Evolutionary conservation across 2,113 vertebrate species (phyloP), one percentile per base, ranked within the genome.

Genomic region (Chaetops frenatus): DNA sequence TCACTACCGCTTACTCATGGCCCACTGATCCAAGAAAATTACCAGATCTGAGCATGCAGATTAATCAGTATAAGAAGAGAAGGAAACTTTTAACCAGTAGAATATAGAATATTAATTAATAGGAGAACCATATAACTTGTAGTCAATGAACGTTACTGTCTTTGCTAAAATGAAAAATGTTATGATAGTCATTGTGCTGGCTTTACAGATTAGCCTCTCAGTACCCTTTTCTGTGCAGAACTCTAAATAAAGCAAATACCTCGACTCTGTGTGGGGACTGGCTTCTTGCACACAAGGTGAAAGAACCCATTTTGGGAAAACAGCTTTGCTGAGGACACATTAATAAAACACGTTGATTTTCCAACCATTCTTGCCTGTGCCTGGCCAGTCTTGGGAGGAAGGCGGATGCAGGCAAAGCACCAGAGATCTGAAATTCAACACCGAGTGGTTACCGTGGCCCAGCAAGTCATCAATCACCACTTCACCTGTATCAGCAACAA

Each of bases 131-230:
- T 28, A 20, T 11, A 57, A 33, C 40, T 35, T 50, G 42, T 13
- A 65, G 31, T 27, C 29, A 57, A 28, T 65, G 21, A 72, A 36
- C 18, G 16, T 20, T 44, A 33, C 22, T 36, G 27, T 6, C 6
- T 57, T 44, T 36, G 9, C 12, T 56, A 72, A 36, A 72, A 35
- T 15, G 19, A 19, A 50, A 33, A 36, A 23, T 23, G 17, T 15
- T 36, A 33, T 28, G 44, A 38, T 11, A 33, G 18, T 23, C 10
- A 17, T 36, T 0, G 0, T 50, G 8, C 17, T 57, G 31, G 11
- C 12, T 36, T 64, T 50, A 24, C 0, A 0, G 18, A 12, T 28
- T 73, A 51, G 8, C 9, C 10, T n/a, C 31, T 5, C 36, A 33
- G 15, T 27, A 33, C 8, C 4, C 4, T 15, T 23, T 72, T 16